These are phyloP conservation scores for Euclidia mi DNA, from an alignment of 2,888 invertebrate species.

Conservation along the genomic window DNA sequence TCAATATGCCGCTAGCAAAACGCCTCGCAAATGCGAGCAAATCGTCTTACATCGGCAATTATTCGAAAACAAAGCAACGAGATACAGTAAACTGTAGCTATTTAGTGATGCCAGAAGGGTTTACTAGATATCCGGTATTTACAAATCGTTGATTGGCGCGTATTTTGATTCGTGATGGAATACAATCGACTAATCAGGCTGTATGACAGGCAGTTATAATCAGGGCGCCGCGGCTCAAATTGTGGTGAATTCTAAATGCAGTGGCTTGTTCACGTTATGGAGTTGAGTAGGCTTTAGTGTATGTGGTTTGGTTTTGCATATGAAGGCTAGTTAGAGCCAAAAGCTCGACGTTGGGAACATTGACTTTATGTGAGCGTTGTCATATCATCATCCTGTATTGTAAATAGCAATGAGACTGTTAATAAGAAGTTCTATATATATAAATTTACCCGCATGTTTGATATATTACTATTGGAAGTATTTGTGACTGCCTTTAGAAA, in stretches of 20 bases:
- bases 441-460: too few species aligned
- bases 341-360: too few species aligned
- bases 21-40: not conserved
- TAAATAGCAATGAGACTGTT: too few species aligned
- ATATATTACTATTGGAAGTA: not conserved
- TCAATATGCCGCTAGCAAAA: not conserved
- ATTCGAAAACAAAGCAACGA: conserved; percentile 3
- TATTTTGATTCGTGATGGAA: conserved; percentile 22
- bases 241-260: conserved; percentile 4
- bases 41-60: conserved; percentile 6
- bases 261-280: not conserved
- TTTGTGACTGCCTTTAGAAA: conserved; percentile 19
- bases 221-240: conserved; percentile 8
- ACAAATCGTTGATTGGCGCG: conserved; percentile 39
- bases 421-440: too few species aligned
- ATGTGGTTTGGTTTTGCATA: not conserved
- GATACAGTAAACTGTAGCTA: not conserved
- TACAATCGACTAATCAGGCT: conserved; percentile 48
- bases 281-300: not conserved
- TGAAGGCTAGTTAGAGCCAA: too few species aligned
- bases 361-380: too few species aligned
- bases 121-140: conserved; percentile 29
- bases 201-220: conserved; percentile 24
- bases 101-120: conserved; percentile 4
- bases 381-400: too few species aligned